A percentile compares a stretch with the other conserved stretches of the same genome.
phyloP scores from a whole-genome alignment of 2,888 invertebrate species.

The Tridacna crocea region DNA sequence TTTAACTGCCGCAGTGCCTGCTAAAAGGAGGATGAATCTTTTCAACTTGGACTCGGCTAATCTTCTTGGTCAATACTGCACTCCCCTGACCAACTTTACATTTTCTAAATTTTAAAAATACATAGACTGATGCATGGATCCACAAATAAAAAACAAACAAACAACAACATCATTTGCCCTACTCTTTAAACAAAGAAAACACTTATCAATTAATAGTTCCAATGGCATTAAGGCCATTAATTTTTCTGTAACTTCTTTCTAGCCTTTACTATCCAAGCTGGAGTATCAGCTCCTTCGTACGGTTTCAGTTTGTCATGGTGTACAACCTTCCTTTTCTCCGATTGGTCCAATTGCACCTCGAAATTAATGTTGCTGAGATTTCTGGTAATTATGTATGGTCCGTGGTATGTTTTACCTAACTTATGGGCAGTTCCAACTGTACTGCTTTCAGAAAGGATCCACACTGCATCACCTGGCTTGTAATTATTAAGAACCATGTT shows the following conservation, averaged over 20 bases:
- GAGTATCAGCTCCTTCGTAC: background rate
- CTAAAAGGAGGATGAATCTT: background rate
- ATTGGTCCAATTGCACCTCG: background rate
- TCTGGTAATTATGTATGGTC: constrained; percentile 2
- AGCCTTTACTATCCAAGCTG: background rate
- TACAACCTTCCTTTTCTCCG: background rate
- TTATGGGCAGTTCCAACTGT: constrained; percentile 6
- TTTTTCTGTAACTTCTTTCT: constrained; percentile 1
- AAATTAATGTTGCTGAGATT: background rate
- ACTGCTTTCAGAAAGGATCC: background rate
- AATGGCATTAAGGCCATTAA: background rate
- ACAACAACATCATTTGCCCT: background rate
- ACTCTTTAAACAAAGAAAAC: background rate
- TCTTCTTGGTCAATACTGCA: too few species aligned
- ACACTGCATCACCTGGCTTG: constrained; percentile 9
- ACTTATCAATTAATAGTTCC: background rate
- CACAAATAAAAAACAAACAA: background rate
- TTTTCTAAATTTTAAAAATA: background rate
- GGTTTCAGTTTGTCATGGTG: constrained; percentile 8
- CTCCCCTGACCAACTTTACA: background rate
- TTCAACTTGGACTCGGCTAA: too few species aligned
- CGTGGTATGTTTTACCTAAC: background rate
- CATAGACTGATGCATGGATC: background rate
- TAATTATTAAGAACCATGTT: background rate
- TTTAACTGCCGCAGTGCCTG: background rate